Evolutionary conservation across 2,888 invertebrate genomes (phyloP), one percentile per base, ranked within the genome.

Genomic region (Sarcophaga subvicina): DNA sequence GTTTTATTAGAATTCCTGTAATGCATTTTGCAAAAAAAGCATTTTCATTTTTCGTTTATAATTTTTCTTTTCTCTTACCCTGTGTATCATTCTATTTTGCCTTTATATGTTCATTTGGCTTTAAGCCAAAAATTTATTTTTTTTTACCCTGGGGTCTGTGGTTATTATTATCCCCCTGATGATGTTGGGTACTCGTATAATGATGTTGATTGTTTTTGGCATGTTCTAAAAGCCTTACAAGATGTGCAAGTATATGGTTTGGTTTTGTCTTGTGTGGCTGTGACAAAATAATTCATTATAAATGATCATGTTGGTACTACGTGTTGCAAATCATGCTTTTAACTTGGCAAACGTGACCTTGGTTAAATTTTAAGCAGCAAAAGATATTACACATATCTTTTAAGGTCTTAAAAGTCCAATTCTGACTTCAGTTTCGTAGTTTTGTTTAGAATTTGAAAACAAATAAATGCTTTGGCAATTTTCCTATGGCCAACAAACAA

Each of bases 1-100:
- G 22, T 47, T 22, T 6, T 66, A 8, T 73, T 62, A 22, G 60
- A 79, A 87, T 84, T 87, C 79, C 76, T 87, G 87, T 76, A 84
- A 84, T 76, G 75, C 75, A 79, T 71, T 83, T 81, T 72, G 67
- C 83, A 78, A 67, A 83, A 22, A 67, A 83, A 72, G 45, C 67
- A 77, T 85, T 85, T 85, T 54, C 17, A 14, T 14, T 54, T 54
- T 54, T 49, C 49, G 8, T 49, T 49, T 49, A 22, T 22, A 22
- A 22, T 22, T 22, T 22, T 14, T 17, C 17, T 54, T 54, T 54
- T 54, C 12, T 54, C 2, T 54, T 54, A 14, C 17, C 14, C 17
- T 14, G 14, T 54, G 14, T 37, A 25, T 27, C 2, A 37, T 37
- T 37, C 8, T 37, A 8, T 37, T 49, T 54, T 54, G 17, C 54